Conservation (phyloP, 1,140 invertebrate species). For the Coptotermes formosanus region DNA sequence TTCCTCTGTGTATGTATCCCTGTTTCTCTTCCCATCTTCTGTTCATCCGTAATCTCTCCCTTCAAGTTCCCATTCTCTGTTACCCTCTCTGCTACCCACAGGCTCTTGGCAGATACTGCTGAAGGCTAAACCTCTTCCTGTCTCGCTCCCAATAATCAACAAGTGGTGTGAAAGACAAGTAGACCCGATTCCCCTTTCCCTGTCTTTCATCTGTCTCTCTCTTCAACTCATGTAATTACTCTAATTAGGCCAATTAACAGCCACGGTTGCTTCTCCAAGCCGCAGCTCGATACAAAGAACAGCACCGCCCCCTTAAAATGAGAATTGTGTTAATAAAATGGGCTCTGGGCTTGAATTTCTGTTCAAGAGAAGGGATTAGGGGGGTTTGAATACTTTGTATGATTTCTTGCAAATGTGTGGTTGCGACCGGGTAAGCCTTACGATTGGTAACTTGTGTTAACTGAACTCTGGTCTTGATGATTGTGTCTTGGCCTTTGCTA, state of each 20-base stretch:
- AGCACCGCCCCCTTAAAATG: slow-evolving; percentile 17
- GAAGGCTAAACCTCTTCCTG: neutral
- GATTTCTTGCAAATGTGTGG: neutral
- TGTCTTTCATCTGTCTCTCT: neutral
- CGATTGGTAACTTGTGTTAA: neutral
- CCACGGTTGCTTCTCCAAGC: slow-evolving; percentile 21
- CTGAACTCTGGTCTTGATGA: no score
- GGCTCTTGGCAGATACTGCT: slow-evolving; percentile 21
- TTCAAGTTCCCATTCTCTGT: slow-evolving; percentile 16
- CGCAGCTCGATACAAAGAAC: slow-evolving; percentile 23
- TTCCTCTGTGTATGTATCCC: neutral
- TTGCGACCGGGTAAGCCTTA: neutral
- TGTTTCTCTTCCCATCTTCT: slow-evolving; percentile 31
- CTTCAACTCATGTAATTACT: slow-evolving; percentile 35
- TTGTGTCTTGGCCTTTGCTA: no score
- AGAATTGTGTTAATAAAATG: slow-evolving; percentile 34
- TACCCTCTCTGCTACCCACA: slow-evolving; percentile 27
- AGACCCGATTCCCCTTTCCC: neutral
- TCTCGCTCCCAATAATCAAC: slow-evolving; percentile 35
- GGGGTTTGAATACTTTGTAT: neutral
- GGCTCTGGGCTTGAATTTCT: neutral
- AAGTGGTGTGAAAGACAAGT: slow-evolving; percentile 36
- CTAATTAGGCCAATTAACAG: slow-evolving; percentile 37
- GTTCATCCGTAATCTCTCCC: slow-evolving; percentile 22
- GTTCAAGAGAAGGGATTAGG: neutral